phyloP scores from a whole-genome alignment of 2,888 invertebrate genomes.

The Syritta pipiens region DNA sequence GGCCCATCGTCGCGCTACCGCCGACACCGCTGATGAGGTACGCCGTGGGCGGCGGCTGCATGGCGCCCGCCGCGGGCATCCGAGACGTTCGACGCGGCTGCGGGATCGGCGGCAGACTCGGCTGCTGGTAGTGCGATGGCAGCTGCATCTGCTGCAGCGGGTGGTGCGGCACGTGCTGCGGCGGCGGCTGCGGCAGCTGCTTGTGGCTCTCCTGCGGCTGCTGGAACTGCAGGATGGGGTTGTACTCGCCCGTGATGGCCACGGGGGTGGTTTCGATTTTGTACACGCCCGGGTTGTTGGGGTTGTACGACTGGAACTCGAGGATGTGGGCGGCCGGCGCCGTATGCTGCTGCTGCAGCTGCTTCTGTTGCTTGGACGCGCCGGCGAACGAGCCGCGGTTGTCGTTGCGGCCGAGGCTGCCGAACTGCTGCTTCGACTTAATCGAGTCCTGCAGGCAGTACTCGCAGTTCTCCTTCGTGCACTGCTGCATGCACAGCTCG shows the following conservation, averaged over 20 bases:
- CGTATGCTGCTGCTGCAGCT: conserved; percentile 44
- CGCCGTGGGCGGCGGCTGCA: conserved; percentile 28
- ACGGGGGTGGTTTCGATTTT: conserved; percentile 79
- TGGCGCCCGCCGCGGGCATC: conserved; percentile 67
- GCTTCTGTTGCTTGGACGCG: conserved; percentile 53
- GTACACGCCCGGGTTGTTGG: conserved; percentile 79
- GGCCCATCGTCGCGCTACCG: conserved; percentile 14
- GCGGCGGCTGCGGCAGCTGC: conserved; percentile 70
- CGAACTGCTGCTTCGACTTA: conserved; percentile 66
- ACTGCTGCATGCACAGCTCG: conserved; percentile 78
- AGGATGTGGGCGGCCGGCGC: conserved; percentile 76
- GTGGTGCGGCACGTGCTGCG: conserved; percentile 67
- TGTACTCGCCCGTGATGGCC: conserved; percentile 79
- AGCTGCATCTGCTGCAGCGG: conserved; percentile 52
- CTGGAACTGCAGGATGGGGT: conserved; percentile 78
- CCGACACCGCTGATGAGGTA: conserved; percentile 22
- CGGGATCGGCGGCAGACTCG: conserved; percentile 52
- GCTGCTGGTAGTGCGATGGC: conserved; percentile 65
- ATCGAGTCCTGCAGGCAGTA: conserved; percentile 73
- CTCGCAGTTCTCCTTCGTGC: conserved; percentile 77
- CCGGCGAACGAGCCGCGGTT: conserved; percentile 43
- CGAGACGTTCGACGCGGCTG: conserved; percentile 60
- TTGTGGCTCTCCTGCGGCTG: conserved; percentile 71
- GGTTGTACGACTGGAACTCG: conserved; percentile 79
- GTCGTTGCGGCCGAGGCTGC: conserved; percentile 63